Evolutionary conservation across 2,888 invertebrate species (phyloP).

Genomic region (Macrosoma leucophasiata): DNA sequence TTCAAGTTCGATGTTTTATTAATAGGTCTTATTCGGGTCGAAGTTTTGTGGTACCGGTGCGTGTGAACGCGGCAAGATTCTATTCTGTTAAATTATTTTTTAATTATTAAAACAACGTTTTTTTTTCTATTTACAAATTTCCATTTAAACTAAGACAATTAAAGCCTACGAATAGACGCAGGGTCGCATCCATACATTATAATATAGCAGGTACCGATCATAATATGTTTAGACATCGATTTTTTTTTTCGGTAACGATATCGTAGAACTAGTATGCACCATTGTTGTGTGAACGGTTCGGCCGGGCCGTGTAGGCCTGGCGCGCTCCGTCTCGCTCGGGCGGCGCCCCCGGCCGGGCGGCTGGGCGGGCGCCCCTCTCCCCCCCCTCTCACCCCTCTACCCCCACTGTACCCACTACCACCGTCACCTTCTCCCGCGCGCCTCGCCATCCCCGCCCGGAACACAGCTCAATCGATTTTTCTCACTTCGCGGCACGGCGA

Average conservation of each 20-base stretch:
- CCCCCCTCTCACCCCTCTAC: constrained; percentile 18
- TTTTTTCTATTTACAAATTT: constrained; percentile 69
- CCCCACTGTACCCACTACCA: constrained; percentile 18
- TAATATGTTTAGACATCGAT: constrained; percentile 62
- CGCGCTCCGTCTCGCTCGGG: constrained; percentile 17
- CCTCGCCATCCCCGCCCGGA: constrained; percentile 30
- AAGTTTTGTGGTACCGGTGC: constrained; percentile 38
- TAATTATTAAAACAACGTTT: constrained; percentile 52
- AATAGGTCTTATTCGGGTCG: constrained; percentile 62
- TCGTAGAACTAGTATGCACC: constrained; percentile 66
- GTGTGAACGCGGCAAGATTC: constrained; percentile 48
- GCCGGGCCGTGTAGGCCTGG: constrained; percentile 25
- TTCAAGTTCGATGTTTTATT: constrained; percentile 72
- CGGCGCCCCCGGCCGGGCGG: constrained; percentile 25
- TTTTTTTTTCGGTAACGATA: constrained; percentile 48
- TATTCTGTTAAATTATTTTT: constrained; percentile 32
- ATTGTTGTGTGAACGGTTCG: constrained; percentile 56
- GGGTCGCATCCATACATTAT: constrained; percentile 73
- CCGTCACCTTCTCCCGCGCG: constrained; percentile 15
- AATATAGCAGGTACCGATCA: constrained; percentile 70
- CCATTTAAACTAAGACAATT: constrained; percentile 73
- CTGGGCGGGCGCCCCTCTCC: constrained; percentile 26
- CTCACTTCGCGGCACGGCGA: constrained; percentile 33
- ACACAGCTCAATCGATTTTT: constrained; percentile 53
- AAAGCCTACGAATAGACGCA: constrained; percentile 75